Evolutionary conservation across 23 tunicate species (phyloP), one percentile per base, ranked within the genome.

Genomic region (Halocynthia aurantium): DNA sequence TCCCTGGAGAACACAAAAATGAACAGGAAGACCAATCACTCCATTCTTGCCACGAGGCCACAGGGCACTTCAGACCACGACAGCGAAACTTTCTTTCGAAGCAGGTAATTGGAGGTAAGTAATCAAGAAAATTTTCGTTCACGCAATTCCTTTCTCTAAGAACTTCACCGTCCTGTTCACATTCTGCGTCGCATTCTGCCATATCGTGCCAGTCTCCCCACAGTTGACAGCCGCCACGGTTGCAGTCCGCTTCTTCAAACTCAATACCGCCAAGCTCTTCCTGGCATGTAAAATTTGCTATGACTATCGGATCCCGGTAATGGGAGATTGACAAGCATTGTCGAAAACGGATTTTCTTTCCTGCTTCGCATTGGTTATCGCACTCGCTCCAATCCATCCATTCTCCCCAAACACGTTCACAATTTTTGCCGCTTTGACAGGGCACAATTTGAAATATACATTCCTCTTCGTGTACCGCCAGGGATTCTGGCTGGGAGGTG

Each of bases 381-480:
- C 70, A 65, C 31, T 65, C 17, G 19, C 49, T 65, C 70, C 70
- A 65, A 49, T 5, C 31, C 9, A 40, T 49, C 70, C 70, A 65
- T 65, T 11, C 15, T 0, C 70, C 70, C 70, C 70, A 65, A 15
- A 65, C 31, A 6, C 6, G 31, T 20, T 20, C 70, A 49, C 70
- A 65, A 15, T 65, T 49, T 2, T 15, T 11, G 15, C 31, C 19
- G 70, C 6, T 65, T 20, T 20, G 31, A 49, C 70, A 65, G 22
- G 22, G 18, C 31, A 49, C 31, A 20, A 6, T 65, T 15, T 65
- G 70, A 9, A 65, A 49, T 9, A 65, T 40, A 15, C 70, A 65
- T 65, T 65, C 70, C 31, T 65, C 70, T 8, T 40, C 70, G 19
- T 65, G 70, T 20, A 65, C 70, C 31, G 70, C 70, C 5, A 65